phyloP scores from a whole-genome alignment of 2,797 vertebrate genomes.

The Danio choprae region DNA sequence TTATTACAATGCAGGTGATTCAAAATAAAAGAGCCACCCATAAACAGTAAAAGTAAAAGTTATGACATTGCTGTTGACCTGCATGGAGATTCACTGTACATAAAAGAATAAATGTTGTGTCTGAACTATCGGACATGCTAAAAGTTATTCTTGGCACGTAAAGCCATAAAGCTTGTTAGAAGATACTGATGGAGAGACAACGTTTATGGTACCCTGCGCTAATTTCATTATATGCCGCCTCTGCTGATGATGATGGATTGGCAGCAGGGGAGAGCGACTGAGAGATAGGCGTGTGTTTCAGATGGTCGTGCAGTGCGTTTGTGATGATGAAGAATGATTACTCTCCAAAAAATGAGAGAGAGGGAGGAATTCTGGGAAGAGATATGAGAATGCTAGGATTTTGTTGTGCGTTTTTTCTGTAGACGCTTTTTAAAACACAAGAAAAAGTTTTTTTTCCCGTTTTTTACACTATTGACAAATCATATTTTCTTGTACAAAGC shows the following conservation, averaged over 20 bases:
- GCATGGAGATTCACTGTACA: conserved; percentile 58
- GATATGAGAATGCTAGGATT: neutral
- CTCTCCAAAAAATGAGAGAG: conserved; percentile 4
- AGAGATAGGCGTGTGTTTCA: conserved; percentile 59
- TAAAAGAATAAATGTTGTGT: conserved; percentile 53
- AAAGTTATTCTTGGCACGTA: conserved; percentile 54
- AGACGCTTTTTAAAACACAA: neutral
- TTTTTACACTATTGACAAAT: neutral
- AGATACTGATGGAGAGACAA: conserved; percentile 59
- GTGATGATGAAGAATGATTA: conserved; percentile 63
- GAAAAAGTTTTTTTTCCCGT: neutral
- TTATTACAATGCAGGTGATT: neutral
- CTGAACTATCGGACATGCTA: conserved; percentile 1
- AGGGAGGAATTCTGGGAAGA: conserved; percentile 33
- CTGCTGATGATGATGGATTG: conserved; percentile 57
- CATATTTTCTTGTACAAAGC: neutral
- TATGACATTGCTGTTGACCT: conserved; percentile 53
- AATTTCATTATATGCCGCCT: conserved; percentile 57
- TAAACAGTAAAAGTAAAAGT: conserved; percentile 49
- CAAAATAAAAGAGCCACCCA: conserved; percentile 2
- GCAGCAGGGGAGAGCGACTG: conserved; percentile 39
- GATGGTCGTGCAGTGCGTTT: conserved; percentile 58
- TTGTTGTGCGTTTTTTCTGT: neutral
- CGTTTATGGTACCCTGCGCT: conserved; percentile 59
- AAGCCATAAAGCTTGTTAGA: conserved; percentile 47